Evolutionary conservation across 2,888 invertebrate species (phyloP).

Genomic region (Thalpophila matura): DNA sequence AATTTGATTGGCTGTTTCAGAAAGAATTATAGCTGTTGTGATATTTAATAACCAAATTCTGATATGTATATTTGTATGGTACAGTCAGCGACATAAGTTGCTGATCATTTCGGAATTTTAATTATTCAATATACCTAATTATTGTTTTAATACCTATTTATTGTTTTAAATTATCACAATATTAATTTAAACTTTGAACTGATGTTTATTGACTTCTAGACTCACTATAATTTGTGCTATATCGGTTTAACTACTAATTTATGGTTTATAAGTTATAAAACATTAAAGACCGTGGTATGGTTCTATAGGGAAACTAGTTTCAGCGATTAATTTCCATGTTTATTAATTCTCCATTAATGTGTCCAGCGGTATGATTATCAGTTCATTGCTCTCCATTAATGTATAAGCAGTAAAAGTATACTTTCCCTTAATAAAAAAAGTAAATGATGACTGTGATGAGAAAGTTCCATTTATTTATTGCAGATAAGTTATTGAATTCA

Average conservation of each 20-base stretch:
- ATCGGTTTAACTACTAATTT: background rate
- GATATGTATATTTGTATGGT: constrained; percentile 8
- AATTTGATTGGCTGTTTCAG: constrained; percentile 24
- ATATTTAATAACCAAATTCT: background rate
- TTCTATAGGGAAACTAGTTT: constrained; percentile 3
- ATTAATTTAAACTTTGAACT: no score
- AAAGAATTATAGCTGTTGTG: constrained; percentile 4
- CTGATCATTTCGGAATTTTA: no score
- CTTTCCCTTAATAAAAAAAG: constrained; percentile 6
- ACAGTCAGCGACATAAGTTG: background rate
- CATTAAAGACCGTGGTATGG: background rate
- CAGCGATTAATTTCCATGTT: constrained; percentile 6
- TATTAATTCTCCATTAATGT: constrained; percentile 10
- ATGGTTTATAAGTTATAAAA: background rate
- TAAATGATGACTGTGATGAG: background rate
- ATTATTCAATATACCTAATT: no score
- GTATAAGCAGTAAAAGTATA: constrained; percentile 4
- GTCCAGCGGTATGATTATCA: background rate
- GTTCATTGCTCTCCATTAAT: background rate
- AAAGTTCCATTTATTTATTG: background rate
- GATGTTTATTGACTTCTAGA: no score
- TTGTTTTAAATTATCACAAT: no score
- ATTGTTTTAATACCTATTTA: no score
- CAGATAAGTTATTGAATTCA: background rate
- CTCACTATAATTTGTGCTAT: background rate